Percentiles rank a stretch among this genome's conserved stretches.
Evolutionary conservation across 2,797 vertebrate genomes (phyloP).

Genomic region (Galagoides demidoff): DNA sequence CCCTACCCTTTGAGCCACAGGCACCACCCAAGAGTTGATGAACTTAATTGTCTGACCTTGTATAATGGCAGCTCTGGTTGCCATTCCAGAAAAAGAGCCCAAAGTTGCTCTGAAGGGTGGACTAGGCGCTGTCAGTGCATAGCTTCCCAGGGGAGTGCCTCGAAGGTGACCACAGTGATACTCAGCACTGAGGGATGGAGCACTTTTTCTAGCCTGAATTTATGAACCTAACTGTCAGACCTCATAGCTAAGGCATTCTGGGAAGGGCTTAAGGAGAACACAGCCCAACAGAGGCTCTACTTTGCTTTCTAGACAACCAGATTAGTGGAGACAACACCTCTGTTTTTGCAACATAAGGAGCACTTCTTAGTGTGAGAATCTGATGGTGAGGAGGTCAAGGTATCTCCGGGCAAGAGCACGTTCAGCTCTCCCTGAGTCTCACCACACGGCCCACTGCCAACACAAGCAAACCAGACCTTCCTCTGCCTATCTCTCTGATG

Average conservation of each 20-base stretch:
- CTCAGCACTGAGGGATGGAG: too few relatives aligned
- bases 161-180: too few relatives aligned
- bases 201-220: too few relatives aligned
- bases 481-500: not conserved
- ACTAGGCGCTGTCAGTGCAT: too few relatives aligned
- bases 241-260: not conserved
- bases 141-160: too few relatives aligned
- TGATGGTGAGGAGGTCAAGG: not conserved
- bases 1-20: too few relatives aligned
- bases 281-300: not conserved
- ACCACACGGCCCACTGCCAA: not conserved
- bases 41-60: too few relatives aligned
- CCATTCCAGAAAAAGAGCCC: too few relatives aligned
- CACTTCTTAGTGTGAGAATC: not conserved
- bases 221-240: too few relatives aligned
- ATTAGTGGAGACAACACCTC: not conserved
- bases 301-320: not conserved
- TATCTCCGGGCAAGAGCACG: not conserved
- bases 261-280: not conserved
- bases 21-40: too few relatives aligned
- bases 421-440: not conserved
- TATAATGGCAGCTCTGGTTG: too few relatives aligned
- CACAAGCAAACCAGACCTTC: not conserved
- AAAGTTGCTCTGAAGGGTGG: too few relatives aligned
- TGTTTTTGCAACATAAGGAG: not conserved